phyloP scores from a whole-genome alignment of 2,888 invertebrate genomes.

The Drosophila parthenogenetica region DNA sequence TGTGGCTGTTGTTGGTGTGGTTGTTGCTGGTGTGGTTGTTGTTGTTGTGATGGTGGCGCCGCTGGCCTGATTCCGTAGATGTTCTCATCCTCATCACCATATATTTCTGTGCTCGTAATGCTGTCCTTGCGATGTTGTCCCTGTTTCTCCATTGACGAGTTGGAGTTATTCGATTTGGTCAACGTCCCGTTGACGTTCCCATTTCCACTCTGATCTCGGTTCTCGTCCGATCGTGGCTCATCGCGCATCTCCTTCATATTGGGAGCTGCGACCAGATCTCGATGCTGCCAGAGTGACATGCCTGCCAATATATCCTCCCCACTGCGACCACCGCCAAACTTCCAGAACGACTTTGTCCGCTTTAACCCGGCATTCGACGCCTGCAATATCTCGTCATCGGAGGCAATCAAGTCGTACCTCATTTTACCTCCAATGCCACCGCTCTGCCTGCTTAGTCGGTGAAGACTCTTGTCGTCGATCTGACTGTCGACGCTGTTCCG shows the following conservation, averaged over 20 bases:
- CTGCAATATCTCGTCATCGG: slow-evolving; percentile 83
- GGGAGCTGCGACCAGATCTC: slow-evolving; percentile 89
- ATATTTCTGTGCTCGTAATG: slow-evolving; percentile 81
- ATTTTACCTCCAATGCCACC: slow-evolving; percentile 68
- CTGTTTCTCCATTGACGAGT: slow-evolving; percentile 78
- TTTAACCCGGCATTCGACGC: slow-evolving; percentile 88
- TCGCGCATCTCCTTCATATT: slow-evolving; percentile 78
- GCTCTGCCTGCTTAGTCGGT: slow-evolving; percentile 69
- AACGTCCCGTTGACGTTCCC: slow-evolving; percentile 67
- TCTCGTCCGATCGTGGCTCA: slow-evolving; percentile 58
- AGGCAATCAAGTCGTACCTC: slow-evolving; percentile 83
- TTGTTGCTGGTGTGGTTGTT: slow-evolving; percentile 40
- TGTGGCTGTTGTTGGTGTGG: slow-evolving; percentile 49
- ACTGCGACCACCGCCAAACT: slow-evolving; percentile 88
- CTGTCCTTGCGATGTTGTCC: slow-evolving; percentile 79
- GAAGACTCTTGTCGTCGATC: slow-evolving; percentile 81
- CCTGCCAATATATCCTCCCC: slow-evolving; percentile 93
- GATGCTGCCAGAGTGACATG: slow-evolving; percentile 94
- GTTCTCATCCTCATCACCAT: slow-evolving; percentile 82
- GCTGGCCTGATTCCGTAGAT: slow-evolving; percentile 81
- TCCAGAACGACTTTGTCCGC: slow-evolving; percentile 94
- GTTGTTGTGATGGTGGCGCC: slow-evolving; percentile 42
- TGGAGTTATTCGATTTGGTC: slow-evolving; percentile 77
- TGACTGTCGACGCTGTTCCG: slow-evolving; percentile 83
- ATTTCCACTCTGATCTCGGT: slow-evolving; percentile 35